Conservation (phyloP, 2,797 vertebrate genomes). For the Chaetophractus vellerosus region DNA sequence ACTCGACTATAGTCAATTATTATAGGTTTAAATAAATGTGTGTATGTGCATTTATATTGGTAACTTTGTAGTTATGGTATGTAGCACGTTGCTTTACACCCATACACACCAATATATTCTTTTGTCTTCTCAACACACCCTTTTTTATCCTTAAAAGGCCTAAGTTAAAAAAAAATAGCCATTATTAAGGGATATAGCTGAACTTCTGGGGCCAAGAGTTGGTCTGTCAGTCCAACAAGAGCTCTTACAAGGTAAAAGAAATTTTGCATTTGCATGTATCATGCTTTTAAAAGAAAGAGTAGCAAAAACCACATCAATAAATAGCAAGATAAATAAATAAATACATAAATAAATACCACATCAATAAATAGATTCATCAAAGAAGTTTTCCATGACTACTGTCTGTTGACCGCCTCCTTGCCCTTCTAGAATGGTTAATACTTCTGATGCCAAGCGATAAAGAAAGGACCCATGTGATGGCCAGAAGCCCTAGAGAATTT, state of each 20-base stretch:
- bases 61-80: too few species aligned
- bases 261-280: background rate
- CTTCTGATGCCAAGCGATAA: background rate
- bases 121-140: background rate
- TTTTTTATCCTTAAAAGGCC: background rate
- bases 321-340: background rate
- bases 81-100: background rate
- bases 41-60: rapidly evolving
- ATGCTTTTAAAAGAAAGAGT: background rate
- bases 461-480: background rate
- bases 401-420: background rate
- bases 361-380: background rate
- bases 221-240: background rate
- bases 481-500: background rate
- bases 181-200: background rate
- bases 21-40: background rate
- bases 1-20: background rate
- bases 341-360: too few species aligned
- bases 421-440: background rate
- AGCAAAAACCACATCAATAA: too few species aligned
- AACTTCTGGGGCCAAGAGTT: background rate
- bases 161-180: background rate
- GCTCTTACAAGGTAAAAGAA: background rate
- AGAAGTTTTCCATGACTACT: background rate
- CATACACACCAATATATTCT: background rate